phyloP scores from a whole-genome alignment of 1,140 invertebrate genomes.

The Drosophila kanapiae region DNA sequence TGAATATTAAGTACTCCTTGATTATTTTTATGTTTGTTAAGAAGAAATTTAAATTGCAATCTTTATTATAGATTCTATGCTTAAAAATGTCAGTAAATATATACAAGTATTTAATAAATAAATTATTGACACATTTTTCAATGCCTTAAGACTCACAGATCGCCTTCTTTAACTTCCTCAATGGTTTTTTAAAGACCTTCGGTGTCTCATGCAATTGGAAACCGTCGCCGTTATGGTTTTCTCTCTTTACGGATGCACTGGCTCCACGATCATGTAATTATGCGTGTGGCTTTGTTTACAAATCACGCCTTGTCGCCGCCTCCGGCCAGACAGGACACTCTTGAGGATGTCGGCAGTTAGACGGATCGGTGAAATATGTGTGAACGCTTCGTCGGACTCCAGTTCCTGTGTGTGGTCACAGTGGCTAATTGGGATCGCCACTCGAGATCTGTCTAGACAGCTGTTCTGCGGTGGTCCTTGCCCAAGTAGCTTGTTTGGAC shows the following conservation, averaged over 20 bases:
- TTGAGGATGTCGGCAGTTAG: slow-evolving; percentile 59
- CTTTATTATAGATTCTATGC: neutral
- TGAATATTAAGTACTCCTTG: neutral
- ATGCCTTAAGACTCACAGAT: neutral
- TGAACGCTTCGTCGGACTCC: slow-evolving; percentile 44
- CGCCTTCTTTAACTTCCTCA: neutral
- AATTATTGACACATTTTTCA: neutral
- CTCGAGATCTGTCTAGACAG: slow-evolving; percentile 64
- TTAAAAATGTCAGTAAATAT: neutral
- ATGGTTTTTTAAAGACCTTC: neutral
- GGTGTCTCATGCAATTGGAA: slow-evolving; percentile 47
- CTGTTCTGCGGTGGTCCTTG: slow-evolving; percentile 37
- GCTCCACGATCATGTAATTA: slow-evolving; percentile 69
- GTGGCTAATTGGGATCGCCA: slow-evolving; percentile 59
- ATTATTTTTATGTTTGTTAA: neutral
- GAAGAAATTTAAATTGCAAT: neutral
- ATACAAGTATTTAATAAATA: neutral
- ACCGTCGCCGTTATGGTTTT: slow-evolving; percentile 23
- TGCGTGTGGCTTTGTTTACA: slow-evolving; percentile 72
- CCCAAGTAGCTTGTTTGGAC: slow-evolving; percentile 57
- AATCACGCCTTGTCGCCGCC: slow-evolving; percentile 68
- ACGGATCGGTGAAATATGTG: slow-evolving; percentile 68
- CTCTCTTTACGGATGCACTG: slow-evolving; percentile 9
- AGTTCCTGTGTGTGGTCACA: slow-evolving; percentile 50
- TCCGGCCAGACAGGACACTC: slow-evolving; percentile 56